A percentile compares a stretch with the other conserved stretches of the same genome.
Evolutionary conservation across 2,113 vertebrate species (phyloP).

Genomic region (Oncorhynchus masou): DNA sequence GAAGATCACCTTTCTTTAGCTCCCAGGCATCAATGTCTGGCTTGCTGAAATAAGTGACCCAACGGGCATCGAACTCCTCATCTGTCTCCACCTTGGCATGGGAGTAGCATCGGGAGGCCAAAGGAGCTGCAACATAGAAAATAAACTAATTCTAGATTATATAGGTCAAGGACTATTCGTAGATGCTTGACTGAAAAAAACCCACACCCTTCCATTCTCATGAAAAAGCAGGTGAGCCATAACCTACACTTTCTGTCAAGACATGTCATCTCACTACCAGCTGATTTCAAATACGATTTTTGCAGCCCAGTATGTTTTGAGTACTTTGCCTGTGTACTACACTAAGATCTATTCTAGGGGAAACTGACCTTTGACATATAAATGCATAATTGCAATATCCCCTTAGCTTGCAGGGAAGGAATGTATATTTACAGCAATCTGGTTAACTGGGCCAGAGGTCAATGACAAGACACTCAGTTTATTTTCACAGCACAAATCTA

Average conservation of each 20-base stretch:
- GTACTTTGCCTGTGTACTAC: too few relatives aligned
- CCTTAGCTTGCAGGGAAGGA: not conserved
- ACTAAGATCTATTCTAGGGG: too few relatives aligned
- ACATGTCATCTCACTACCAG: too few relatives aligned
- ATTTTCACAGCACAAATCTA: not conserved
- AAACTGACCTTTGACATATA: too few relatives aligned
- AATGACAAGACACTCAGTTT: not conserved
- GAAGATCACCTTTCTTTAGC: slow-evolving; percentile 87
- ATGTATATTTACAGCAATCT: not conserved
- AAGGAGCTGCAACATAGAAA: slow-evolving; percentile 67
- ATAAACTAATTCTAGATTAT: not conserved
- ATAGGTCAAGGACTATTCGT: too few relatives aligned
- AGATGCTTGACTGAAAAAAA: not conserved
- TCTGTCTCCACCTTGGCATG: slow-evolving; percentile 91
- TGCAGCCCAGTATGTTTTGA: too few relatives aligned
- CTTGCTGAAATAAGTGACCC: slow-evolving; percentile 96
- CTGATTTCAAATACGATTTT: too few relatives aligned
- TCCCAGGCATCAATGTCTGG: slow-evolving; percentile 96
- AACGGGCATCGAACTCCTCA: slow-evolving; percentile 96
- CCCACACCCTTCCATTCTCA: too few relatives aligned
- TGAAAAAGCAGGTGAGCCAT: too few relatives aligned
- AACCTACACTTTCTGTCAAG: too few relatives aligned
- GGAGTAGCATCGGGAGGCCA: slow-evolving; percentile 85
- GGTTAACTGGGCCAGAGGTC: not conserved
- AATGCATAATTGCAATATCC: not conserved